phyloP scores from a whole-genome alignment of 2,888 invertebrate genomes.

The Pheosia gnoma region DNA sequence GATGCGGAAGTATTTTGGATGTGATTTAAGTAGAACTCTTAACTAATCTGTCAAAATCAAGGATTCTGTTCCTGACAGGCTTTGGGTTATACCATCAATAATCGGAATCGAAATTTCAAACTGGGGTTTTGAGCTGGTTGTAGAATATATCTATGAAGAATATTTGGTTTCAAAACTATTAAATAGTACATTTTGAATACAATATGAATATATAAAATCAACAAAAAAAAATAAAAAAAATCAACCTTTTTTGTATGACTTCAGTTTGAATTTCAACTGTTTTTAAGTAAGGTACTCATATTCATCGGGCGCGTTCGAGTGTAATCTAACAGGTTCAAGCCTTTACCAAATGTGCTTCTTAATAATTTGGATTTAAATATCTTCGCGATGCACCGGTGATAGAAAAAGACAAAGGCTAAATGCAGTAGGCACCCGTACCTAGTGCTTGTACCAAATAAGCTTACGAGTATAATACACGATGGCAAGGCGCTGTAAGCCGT shows the following conservation, averaged over 20 bases:
- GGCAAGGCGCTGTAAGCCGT: constrained; percentile 50
- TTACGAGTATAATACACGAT: constrained; percentile 53
- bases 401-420: constrained; percentile 41
- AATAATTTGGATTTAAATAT: constrained; percentile 30
- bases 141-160: no score
- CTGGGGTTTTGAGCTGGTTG: no score
- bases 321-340: constrained; percentile 17
- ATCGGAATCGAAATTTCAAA: no score
- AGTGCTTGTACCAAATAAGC: constrained; percentile 48
- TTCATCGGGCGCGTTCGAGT: not conserved
- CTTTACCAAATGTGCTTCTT: no score
- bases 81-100: no score
- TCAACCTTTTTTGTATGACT: not conserved
- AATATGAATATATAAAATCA: not conserved
- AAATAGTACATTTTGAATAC: no score
- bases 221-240: not conserved
- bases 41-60: no score
- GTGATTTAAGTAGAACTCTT: no score
- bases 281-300: no score
- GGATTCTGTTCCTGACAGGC: no score
- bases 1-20: constrained; percentile 13
- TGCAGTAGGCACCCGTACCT: constrained; percentile 28
- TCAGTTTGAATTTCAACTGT: not conserved
- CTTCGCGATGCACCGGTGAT: constrained; percentile 23
- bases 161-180: no score